Conservation (phyloP, 2,797 vertebrate genomes). For the Anniella stebbinsi region DNA sequence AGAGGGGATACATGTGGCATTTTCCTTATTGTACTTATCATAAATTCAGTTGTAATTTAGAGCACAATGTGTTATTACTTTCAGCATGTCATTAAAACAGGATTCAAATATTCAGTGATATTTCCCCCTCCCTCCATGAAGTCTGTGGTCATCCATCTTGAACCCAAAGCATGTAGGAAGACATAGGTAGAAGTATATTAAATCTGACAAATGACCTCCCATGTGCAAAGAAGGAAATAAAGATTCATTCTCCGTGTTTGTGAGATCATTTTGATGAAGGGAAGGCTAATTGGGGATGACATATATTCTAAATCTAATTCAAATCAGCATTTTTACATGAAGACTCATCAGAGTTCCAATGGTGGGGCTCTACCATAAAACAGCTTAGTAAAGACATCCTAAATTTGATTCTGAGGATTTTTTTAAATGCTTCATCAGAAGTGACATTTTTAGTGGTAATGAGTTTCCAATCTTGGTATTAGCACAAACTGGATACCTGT, state of each 20-base stretch:
- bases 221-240: slow-evolving; percentile 86
- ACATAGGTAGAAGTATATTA: slow-evolving; percentile 83
- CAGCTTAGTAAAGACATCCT: slow-evolving; percentile 81
- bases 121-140: slow-evolving; percentile 47
- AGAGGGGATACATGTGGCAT: background rate
- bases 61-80: slow-evolving; percentile 37
- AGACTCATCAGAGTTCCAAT: slow-evolving; percentile 84
- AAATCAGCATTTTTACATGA: slow-evolving; percentile 86
- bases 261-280: slow-evolving; percentile 85
- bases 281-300: slow-evolving; percentile 84
- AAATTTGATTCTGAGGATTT: slow-evolving; percentile 77
- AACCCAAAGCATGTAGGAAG: slow-evolving; percentile 80
- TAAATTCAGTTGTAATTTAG: slow-evolving; percentile 48
- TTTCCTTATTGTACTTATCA: slow-evolving; percentile 24
- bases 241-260: slow-evolving; percentile 85
- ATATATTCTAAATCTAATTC: slow-evolving; percentile 85
- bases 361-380: slow-evolving; percentile 75
- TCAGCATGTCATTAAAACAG: slow-evolving; percentile 60
- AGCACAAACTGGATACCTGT: slow-evolving; percentile 65
- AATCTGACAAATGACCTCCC: slow-evolving; percentile 87
- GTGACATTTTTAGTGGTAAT: slow-evolving; percentile 77
- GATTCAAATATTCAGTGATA: slow-evolving; percentile 65
- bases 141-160: slow-evolving; percentile 77
- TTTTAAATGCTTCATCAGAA: slow-evolving; percentile 77
- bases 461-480: slow-evolving; percentile 74